Conservation (phyloP, 2,113 vertebrate species). For the Gopherus flavomarginatus region DNA sequence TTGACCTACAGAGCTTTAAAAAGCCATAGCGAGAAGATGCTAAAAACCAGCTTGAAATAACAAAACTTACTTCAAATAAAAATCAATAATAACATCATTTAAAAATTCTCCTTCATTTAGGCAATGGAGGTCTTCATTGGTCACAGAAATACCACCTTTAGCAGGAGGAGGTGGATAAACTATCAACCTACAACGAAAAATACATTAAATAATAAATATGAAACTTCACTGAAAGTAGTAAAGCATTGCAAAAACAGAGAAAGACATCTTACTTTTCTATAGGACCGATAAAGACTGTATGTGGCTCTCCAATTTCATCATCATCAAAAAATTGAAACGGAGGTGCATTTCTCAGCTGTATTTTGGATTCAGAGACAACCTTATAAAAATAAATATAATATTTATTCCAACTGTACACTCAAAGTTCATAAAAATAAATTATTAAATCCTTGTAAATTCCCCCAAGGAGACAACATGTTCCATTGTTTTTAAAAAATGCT, state of each 20-base stretch:
- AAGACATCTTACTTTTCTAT: constrained; percentile 89
- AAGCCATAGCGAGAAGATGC: neutral
- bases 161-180: constrained; percentile 97
- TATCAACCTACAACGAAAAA: constrained; percentile 86
- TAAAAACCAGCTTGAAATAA: constrained; percentile 21
- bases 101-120: constrained; percentile 98
- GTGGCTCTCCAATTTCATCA: constrained; percentile 91
- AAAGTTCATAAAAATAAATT: neutral
- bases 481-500: neutral
- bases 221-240: neutral
- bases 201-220: neutral
- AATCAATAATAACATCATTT: constrained; percentile 99
- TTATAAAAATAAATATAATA: constrained; percentile 60
- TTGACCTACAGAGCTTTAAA: neutral
- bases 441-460: neutral
- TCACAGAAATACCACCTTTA: constrained; percentile 97
- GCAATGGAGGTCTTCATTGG: constrained; percentile 98
- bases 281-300: constrained; percentile 93
- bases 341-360: constrained; percentile 80
- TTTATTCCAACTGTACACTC: constrained; percentile 9
- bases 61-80: constrained; percentile 97
- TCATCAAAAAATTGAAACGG: constrained; percentile 85
- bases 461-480: neutral
- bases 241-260: constrained; percentile 12
- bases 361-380: constrained; percentile 79